A percentile compares a stretch with the other conserved stretches of the same genome.
phyloP scores from a whole-genome alignment of 2,797 vertebrate genomes.

The Lateolabrax maculatus region DNA sequence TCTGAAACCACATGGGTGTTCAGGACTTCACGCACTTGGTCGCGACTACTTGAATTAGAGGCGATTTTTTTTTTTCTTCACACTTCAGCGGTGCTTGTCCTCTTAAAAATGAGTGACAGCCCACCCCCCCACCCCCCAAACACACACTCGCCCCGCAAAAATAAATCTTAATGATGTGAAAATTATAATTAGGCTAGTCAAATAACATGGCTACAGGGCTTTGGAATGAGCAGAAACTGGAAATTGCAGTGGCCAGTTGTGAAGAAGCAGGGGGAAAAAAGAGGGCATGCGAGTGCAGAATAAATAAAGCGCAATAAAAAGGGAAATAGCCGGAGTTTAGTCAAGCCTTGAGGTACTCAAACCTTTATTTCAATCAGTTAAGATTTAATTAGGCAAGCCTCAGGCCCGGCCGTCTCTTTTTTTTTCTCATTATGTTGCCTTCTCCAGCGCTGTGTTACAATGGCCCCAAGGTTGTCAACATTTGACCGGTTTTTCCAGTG shows the following conservation, averaged over 20 bases:
- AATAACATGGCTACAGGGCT: constrained; percentile 91
- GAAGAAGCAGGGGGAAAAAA: constrained; percentile 44
- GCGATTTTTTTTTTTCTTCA: constrained; percentile 90
- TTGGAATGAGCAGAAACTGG: constrained; percentile 78
- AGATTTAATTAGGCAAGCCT: constrained; percentile 95
- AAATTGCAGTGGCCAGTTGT: constrained; percentile 68
- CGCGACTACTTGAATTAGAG: constrained; percentile 86
- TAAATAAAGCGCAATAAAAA: constrained; percentile 86
- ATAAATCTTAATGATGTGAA: constrained; percentile 91
- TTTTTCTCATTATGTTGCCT: constrained; percentile 93
- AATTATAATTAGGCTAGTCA: constrained; percentile 88
- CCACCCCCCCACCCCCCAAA: constrained; percentile 56
- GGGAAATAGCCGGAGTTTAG: constrained; percentile 89
- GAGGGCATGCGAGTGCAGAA: constrained; percentile 70
- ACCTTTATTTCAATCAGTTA: constrained; percentile 94
- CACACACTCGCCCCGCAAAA: constrained; percentile 71
- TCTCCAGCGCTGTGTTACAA: constrained; percentile 89
- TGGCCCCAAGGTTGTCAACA: constrained; percentile 92
- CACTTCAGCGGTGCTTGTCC: constrained; percentile 93
- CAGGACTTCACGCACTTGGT: constrained; percentile 90
- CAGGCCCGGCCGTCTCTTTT: constrained; percentile 88
- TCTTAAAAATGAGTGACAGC: constrained; percentile 93
- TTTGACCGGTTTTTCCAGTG: constrained; percentile 89
- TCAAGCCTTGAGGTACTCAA: constrained; percentile 88
- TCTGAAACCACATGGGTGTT: constrained; percentile 85